These are phyloP conservation scores for Oscheius onirici DNA, from an alignment of 2,888 invertebrate genomes.

Conservation along the genomic window DNA sequence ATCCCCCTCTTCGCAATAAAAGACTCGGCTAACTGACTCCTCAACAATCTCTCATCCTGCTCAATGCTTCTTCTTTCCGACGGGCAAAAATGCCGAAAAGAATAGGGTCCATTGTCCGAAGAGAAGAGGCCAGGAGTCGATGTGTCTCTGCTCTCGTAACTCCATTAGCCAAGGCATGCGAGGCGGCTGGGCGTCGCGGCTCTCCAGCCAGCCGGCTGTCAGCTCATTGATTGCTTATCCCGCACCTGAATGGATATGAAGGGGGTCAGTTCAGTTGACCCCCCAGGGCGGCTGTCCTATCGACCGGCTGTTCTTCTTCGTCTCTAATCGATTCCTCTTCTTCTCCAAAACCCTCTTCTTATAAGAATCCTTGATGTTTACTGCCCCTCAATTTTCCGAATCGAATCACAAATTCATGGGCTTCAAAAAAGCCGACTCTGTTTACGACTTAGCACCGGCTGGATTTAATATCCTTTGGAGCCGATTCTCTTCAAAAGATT, in stretches of 20 bases:
- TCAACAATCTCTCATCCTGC: not conserved
- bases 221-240: conserved; percentile 33
- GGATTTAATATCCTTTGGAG: too few relatives aligned
- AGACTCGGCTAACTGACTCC: not conserved
- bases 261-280: conserved; percentile 11
- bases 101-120: conserved; percentile 15
- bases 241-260: conserved; percentile 24
- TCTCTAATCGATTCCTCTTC: not conserved
- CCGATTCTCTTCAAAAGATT: too few relatives aligned
- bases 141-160: conserved; percentile 26
- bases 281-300: not conserved
- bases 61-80: not conserved
- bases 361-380: too few relatives aligned
- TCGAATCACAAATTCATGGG: too few relatives aligned
- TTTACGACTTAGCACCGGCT: too few relatives aligned
- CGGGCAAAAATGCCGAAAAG: not conserved
- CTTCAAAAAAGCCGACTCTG: too few relatives aligned
- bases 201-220: conserved; percentile 24
- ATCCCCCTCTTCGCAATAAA: not conserved
- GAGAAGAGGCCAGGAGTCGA: conserved; percentile 23
- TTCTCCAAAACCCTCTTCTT: not conserved
- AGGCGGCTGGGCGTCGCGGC: conserved; percentile 30
- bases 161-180: conserved; percentile 31
- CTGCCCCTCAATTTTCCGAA: too few relatives aligned
- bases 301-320: not conserved